Conservation (phyloP, 2,797 vertebrate genomes). For the Amblyraja radiata region DNA sequence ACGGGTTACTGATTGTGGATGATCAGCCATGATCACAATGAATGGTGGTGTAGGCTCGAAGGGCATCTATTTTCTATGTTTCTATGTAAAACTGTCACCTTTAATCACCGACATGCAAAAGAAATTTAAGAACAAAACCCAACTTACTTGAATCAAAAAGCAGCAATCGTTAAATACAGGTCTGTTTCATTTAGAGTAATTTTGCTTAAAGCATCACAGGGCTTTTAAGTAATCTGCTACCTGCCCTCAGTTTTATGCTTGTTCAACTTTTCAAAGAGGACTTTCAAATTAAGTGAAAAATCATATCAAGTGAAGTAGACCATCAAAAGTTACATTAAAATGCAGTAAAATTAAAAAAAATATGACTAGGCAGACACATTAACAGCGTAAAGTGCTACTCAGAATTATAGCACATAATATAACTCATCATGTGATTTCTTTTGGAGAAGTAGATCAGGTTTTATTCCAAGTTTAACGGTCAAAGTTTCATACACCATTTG, state of each 20-base stretch:
- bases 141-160: background rate
- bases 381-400: background rate
- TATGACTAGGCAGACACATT: background rate
- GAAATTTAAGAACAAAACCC: background rate
- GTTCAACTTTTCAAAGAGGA: conserved; percentile 8
- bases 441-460: background rate
- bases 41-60: too few relatives aligned
- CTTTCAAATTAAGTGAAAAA: conserved; percentile 26
- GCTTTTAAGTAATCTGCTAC: conserved; percentile 21
- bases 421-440: background rate
- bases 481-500: background rate
- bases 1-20: too few relatives aligned
- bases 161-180: background rate
- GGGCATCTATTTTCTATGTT: too few relatives aligned
- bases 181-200: background rate
- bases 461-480: background rate
- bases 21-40: too few relatives aligned
- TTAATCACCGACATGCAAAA: background rate
- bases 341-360: background rate
- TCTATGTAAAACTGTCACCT: background rate
- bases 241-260: conserved; percentile 23
- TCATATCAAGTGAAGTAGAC: conserved; percentile 25
- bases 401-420: background rate
- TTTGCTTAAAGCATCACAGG: conserved; percentile 29
- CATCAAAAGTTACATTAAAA: conserved; percentile 35